These are phyloP conservation scores for Embiotoca jacksoni DNA, from an alignment of 2,113 vertebrate species.

Conservation along the genomic window DNA sequence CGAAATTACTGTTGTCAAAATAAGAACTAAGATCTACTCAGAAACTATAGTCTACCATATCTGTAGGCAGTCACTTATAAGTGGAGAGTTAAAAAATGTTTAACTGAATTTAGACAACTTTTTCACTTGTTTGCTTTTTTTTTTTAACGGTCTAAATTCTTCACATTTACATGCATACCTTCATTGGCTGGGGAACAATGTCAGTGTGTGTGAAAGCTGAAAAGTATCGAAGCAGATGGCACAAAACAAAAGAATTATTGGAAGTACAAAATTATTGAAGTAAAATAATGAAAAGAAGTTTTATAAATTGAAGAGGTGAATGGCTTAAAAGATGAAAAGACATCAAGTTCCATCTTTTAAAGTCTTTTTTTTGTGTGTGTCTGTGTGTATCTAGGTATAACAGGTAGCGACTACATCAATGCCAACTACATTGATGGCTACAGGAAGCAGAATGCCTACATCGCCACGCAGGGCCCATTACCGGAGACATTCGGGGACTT, in stretches of 20 bases:
- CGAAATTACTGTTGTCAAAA: not conserved
- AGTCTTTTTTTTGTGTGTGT: not conserved
- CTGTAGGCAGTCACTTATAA: not conserved
- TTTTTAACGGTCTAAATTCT: not conserved
- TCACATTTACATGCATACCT: constrained; percentile 34
- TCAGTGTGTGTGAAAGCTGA: constrained; percentile 37
- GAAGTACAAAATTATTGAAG: not conserved
- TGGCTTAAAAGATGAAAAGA: not conserved
- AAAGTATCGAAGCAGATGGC: constrained; percentile 35
- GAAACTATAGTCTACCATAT: constrained; percentile 4
- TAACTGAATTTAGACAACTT: constrained; percentile 9
- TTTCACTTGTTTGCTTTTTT: not conserved
- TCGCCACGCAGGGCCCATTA: constrained; percentile 95
- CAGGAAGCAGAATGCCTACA: constrained; percentile 98
- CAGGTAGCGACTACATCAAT: constrained; percentile 97
- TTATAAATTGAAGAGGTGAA: not conserved
- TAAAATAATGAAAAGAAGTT: not conserved
- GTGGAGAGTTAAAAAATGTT: constrained; percentile 13
- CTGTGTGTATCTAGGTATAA: constrained; percentile 86
- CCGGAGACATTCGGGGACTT: constrained; percentile 98
- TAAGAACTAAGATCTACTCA: not conserved
- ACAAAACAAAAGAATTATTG: constrained; percentile 18
- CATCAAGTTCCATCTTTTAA: not conserved
- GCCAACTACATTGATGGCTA: constrained; percentile 99
- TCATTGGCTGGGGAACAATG: constrained; percentile 35